Percentiles rank a stretch among this genome's conserved stretches.
Evolutionary conservation across 2,113 vertebrate genomes (phyloP).

Genomic region (Fregata magnificens): DNA sequence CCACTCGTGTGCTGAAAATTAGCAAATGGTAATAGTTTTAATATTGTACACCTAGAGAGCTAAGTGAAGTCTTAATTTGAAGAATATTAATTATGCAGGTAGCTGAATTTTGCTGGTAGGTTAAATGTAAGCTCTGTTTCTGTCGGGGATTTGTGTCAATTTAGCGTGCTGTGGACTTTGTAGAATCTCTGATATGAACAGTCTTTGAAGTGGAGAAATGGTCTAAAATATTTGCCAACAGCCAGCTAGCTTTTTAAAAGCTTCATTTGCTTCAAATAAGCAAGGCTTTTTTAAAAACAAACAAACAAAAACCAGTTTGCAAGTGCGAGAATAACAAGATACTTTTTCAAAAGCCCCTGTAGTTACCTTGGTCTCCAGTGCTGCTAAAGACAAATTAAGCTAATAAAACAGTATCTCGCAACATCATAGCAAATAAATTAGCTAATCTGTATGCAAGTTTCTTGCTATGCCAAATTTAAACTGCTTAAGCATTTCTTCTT

Average conservation of each 20-base stretch:
- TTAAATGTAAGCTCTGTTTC: slow-evolving; percentile 15
- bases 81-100: slow-evolving; percentile 28
- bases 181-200: not conserved
- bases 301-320: not conserved
- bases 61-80: slow-evolving; percentile 16
- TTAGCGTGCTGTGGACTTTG: not conserved
- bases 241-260: not conserved
- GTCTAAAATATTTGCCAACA: slow-evolving; percentile 17
- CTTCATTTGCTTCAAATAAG: slow-evolving; percentile 6
- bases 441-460: slow-evolving; percentile 32
- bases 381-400: slow-evolving; percentile 48
- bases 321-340: not conserved
- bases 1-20: not conserved
- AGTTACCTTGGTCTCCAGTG: slow-evolving; percentile 57
- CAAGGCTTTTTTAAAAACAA: not conserved
- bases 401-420: slow-evolving; percentile 54
- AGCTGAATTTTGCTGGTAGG: slow-evolving; percentile 1
- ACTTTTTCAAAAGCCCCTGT: not conserved
- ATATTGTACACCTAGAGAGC: not conserved
- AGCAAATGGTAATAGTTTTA: not conserved
- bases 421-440: slow-evolving; percentile 41
- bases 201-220: slow-evolving; percentile 31
- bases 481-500: not conserved
- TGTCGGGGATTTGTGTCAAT: slow-evolving; percentile 5
- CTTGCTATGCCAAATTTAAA: not conserved